Evolutionary conservation across 2,888 invertebrate species (phyloP), one percentile per base, ranked within the genome.

Genomic region (Hipparchia semele): DNA sequence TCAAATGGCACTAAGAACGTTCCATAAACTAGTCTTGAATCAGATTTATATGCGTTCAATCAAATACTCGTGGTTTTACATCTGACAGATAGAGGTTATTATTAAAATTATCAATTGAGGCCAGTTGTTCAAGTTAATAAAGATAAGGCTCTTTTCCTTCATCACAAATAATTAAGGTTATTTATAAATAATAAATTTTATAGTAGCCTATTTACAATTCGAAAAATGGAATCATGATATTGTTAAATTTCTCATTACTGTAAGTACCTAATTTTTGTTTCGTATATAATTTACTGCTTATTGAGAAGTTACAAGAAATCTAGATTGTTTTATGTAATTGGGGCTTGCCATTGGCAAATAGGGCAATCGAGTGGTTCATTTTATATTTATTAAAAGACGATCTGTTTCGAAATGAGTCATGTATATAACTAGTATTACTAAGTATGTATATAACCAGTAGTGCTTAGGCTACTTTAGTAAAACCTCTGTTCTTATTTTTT

Each of bases 51-150:
- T 46, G 13, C n/a, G 39, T 62, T 66, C 61, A 67, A 73, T 73
- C 51, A 69, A 61, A 56, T 53, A 68, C 45, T 58, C 13, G 64
- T 62, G 68, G 71, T 74, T 65, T 68, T 58, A 68, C 61, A 74
- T 73, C 72, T 66, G 56, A 74, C 54, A 73, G 72, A 72, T 76
- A 74, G 59, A 74, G 60, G 70, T 60, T 76, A 76, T 72, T 68
- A 70, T 74, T 74, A 72, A 61, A 68, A 56, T 71, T 71, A 74
- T 71, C 70, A 74, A 72, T 67, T 65, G 72, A 76, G 76, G 76
- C 71, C 72, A 68, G 46, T 72, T 45, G 74, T 74, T 60, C 70
- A 74, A 74, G 72, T 76, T 71, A 76, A 76, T 73, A 76, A 75
- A 65, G 75, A 73, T 73, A 73, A 70, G 61, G 33, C 6, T 4